Conservation (phyloP, 2,888 invertebrate species). For the Conistra vaccinii region DNA sequence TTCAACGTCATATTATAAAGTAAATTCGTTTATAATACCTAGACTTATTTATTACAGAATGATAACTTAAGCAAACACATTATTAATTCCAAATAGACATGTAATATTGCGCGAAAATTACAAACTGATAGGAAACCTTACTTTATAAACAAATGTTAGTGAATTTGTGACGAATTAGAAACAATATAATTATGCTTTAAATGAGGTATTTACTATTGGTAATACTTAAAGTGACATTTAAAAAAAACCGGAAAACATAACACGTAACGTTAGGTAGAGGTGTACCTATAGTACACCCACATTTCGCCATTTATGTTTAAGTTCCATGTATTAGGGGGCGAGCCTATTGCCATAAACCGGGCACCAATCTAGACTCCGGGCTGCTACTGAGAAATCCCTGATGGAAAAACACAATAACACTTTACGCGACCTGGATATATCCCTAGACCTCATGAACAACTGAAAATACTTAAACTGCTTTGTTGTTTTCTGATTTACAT, state of each 20-base stretch:
- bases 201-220: neutral
- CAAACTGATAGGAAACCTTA: neutral
- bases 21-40: too few relatives aligned
- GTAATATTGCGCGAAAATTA: constrained; percentile 19
- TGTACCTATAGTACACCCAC: too few relatives aligned
- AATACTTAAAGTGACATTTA: neutral
- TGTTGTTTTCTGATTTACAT: neutral
- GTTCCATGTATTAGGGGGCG: too few relatives aligned
- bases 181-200: neutral
- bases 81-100: neutral
- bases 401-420: too few relatives aligned
- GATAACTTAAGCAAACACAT: constrained; percentile 9
- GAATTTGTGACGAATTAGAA: neutral
- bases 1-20: neutral
- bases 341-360: too few relatives aligned
- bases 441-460: too few relatives aligned
- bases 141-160: neutral
- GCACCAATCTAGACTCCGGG: too few relatives aligned
- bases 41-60: neutral
- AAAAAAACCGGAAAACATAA: neutral
- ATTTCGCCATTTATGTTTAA: too few relatives aligned
- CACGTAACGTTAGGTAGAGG: too few relatives aligned
- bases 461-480: too few relatives aligned
- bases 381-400: too few relatives aligned
- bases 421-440: too few relatives aligned